phyloP scores from a whole-genome alignment of 2,888 invertebrate species.

The Serripes groenlandicus region DNA sequence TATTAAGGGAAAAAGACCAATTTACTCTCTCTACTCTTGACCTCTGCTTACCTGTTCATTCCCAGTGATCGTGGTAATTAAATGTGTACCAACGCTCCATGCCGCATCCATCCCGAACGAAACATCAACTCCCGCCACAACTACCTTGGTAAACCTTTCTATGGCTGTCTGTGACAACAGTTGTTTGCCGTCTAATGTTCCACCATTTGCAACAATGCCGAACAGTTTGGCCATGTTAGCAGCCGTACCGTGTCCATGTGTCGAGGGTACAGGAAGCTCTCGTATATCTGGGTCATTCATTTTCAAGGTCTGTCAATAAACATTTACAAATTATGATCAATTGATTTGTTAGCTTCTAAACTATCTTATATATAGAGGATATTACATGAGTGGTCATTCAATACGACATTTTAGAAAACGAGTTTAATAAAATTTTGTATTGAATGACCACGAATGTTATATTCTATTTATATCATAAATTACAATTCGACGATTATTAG shows the following conservation, averaged over 20 bases:
- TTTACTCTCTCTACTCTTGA: no score
- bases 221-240: slow-evolving; percentile 74
- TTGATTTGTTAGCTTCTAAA: no score
- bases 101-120: slow-evolving; percentile 72
- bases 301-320: slow-evolving; percentile 48
- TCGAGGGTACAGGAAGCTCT: slow-evolving; percentile 74
- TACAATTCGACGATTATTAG: no score
- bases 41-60: slow-evolving; percentile 72
- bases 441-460: no score
- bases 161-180: slow-evolving; percentile 71
- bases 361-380: no score
- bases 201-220: slow-evolving; percentile 79
- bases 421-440: no score
- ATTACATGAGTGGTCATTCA: no score
- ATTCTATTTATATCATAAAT: no score
- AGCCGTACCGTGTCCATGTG: slow-evolving; percentile 78
- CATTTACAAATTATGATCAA: neutral
- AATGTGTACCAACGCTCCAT: slow-evolving; percentile 75
- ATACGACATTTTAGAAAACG: no score
- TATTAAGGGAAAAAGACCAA: no score
- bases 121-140: slow-evolving; percentile 75
- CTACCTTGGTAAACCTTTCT: slow-evolving; percentile 69
- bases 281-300: slow-evolving; percentile 79
- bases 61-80: slow-evolving; percentile 75
- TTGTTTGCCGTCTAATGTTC: slow-evolving; percentile 59